phyloP scores from a whole-genome alignment of 2,888 invertebrate species.

The Tetranychus truncatus region DNA sequence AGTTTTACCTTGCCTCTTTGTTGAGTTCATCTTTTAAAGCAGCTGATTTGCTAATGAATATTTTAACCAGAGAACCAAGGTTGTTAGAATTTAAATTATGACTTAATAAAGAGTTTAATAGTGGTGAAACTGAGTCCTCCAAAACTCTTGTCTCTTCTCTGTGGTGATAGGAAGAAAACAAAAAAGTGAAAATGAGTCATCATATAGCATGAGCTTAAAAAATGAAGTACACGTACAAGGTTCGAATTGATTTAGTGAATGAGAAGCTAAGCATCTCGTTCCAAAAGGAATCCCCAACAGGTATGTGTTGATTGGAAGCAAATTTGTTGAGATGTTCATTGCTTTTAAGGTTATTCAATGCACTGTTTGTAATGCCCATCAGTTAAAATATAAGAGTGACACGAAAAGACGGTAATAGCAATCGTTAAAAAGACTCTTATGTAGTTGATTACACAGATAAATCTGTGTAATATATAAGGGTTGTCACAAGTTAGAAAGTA shows the following conservation, averaged over 20 bases:
- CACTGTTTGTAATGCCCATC: constrained; percentile 26
- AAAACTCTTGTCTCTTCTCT: constrained; percentile 62
- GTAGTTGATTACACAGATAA: not conserved
- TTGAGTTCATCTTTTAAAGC: constrained; percentile 46
- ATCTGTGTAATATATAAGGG: not conserved
- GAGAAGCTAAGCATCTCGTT: constrained; percentile 77
- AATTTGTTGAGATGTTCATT: constrained; percentile 64
- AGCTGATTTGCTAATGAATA: constrained; percentile 59
- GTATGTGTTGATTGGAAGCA: constrained; percentile 57
- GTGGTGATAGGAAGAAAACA: constrained; percentile 19
- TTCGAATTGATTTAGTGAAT: constrained; percentile 40
- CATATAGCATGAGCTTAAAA: too few species aligned
- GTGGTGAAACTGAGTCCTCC: constrained; percentile 58
- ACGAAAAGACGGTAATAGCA: not conserved
- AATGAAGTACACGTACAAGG: constrained; percentile 20
- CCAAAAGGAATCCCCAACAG: constrained; percentile 80
- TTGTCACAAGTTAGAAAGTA: too few species aligned
- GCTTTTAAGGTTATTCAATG: constrained; percentile 48
- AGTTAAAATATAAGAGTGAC: not conserved
- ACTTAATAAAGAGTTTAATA: constrained; percentile 51
- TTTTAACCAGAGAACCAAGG: constrained; percentile 63
- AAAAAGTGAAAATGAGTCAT: constrained; percentile 3
- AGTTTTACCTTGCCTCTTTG: constrained; percentile 41
- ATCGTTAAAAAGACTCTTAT: not conserved
- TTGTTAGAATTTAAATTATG: constrained; percentile 79